A percentile compares a stretch with the other conserved stretches of the same genome.
phyloP scores from a whole-genome alignment of 2,113 vertebrate genomes.

The Trochalopteron elliotii region DNA sequence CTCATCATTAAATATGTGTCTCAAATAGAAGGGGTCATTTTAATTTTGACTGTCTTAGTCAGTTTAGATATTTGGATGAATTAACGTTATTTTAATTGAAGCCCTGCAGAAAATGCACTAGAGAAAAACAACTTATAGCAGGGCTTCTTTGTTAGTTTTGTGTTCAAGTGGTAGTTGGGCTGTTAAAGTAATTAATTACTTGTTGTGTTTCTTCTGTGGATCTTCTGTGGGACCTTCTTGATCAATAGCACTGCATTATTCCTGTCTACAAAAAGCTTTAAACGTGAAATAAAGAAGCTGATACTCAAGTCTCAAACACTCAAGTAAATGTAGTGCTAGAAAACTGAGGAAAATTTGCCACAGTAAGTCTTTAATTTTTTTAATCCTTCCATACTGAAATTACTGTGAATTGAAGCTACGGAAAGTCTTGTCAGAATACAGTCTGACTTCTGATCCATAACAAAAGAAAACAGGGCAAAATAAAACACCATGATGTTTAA shows the following conservation, averaged over 20 bases:
- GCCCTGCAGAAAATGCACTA: neutral
- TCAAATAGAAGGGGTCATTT: no score
- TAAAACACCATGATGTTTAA: neutral
- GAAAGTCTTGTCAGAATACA: neutral
- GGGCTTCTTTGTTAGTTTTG: neutral
- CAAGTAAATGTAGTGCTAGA: neutral
- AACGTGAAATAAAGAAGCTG: neutral
- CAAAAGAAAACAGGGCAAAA: neutral
- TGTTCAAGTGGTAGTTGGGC: neutral
- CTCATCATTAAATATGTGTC: no score
- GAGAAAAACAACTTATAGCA: neutral
- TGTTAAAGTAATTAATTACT: neutral
- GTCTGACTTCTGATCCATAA: neutral
- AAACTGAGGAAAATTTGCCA: neutral
- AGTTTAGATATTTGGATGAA: neutral
- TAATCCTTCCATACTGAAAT: neutral
- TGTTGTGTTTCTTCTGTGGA: neutral
- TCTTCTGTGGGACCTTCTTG: neutral
- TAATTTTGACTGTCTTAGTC: neutral
- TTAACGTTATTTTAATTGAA: neutral
- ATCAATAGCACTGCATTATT: neutral
- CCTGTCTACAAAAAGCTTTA: neutral
- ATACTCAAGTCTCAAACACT: neutral
- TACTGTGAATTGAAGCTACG: neutral
- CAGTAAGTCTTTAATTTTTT: neutral